Percentiles rank a stretch among this genome's conserved stretches.
phyloP scores from a whole-genome alignment of 2,797 vertebrate genomes.

The Setipinna tenuifilis region DNA sequence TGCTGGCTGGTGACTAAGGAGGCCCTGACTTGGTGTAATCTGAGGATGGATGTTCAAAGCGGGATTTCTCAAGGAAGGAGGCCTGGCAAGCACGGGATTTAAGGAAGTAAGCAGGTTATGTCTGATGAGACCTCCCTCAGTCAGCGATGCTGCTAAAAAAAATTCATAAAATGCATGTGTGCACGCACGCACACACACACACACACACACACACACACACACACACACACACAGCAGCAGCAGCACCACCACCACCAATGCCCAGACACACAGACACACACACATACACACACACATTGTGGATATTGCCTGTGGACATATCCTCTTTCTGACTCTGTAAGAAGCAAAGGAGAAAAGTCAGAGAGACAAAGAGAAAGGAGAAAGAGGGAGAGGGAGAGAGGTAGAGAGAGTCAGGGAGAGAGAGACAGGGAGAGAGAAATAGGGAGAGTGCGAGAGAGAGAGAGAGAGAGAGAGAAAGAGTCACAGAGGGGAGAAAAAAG shows the following conservation, averaged over 20 bases:
- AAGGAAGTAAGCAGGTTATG: background rate
- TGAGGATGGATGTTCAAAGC: background rate
- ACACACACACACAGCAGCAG: background rate
- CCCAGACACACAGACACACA: background rate
- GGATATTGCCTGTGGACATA: slow-evolving; percentile 18
- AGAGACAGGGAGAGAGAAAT: background rate
- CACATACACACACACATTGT: background rate
- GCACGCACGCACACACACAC: background rate
- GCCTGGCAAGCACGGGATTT: background rate
- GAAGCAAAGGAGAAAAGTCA: slow-evolving; percentile 10
- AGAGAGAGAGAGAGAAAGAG: slow-evolving; percentile 31
- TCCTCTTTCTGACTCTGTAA: slow-evolving; percentile 12
- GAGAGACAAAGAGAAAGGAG: background rate
- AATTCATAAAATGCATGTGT: background rate
- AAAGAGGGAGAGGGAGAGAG: slow-evolving; percentile 13
- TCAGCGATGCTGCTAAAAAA: slow-evolving; percentile 4
- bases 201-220: background rate
- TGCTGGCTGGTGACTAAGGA: background rate
- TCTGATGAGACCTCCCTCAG: slow-evolving; percentile 1
- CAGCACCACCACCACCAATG: background rate
- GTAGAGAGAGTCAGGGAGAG: background rate
- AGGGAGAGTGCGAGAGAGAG: slow-evolving; percentile 2
- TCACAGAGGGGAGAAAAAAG: slow-evolving; percentile 30
- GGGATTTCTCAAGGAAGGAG: background rate
- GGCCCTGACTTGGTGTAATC: background rate